A percentile compares a stretch with the other conserved stretches of the same genome.
Conservation (phyloP, 2,113 vertebrate genomes). For the Pogona vitticeps region DNA sequence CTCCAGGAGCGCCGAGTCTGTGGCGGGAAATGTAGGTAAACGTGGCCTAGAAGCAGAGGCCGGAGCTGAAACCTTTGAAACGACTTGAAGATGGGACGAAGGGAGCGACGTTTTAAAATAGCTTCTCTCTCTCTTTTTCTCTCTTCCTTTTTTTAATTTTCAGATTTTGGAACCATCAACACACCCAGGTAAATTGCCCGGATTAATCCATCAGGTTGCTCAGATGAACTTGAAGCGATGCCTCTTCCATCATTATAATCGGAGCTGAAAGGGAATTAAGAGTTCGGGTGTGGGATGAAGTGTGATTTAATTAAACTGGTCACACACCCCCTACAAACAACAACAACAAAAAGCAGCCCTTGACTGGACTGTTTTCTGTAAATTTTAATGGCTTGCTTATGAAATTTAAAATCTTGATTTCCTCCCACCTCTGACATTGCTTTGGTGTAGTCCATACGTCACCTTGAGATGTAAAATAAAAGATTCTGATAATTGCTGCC, state of each 20-base stretch:
- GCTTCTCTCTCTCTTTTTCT: constrained; percentile 26
- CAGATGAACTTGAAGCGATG: constrained; percentile 4
- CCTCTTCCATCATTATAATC: background rate
- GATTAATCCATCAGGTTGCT: background rate
- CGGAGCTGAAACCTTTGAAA: background rate
- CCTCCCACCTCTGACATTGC: background rate
- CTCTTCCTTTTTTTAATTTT: constrained; percentile 47
- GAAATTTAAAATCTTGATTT: background rate
- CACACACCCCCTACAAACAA: background rate
- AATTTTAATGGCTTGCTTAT: background rate
- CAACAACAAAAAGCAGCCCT: background rate
- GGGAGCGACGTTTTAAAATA: constrained; percentile 20
- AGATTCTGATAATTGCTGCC: background rate
- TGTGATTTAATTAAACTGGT: background rate
- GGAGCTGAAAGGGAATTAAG: background rate
- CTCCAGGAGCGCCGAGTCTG: constrained; percentile 75
- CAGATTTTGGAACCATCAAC: constrained; percentile 86
- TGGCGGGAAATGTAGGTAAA: constrained; percentile 72
- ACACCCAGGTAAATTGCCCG: constrained; percentile 80
- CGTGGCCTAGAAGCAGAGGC: background rate
- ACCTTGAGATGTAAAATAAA: background rate
- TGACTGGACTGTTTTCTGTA: background rate
- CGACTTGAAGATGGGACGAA: background rate
- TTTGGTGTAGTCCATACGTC: background rate
- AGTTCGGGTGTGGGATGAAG: background rate